phyloP scores from a whole-genome alignment of 92 coral and sea anemone genomes.

The Montipora capitata region DNA sequence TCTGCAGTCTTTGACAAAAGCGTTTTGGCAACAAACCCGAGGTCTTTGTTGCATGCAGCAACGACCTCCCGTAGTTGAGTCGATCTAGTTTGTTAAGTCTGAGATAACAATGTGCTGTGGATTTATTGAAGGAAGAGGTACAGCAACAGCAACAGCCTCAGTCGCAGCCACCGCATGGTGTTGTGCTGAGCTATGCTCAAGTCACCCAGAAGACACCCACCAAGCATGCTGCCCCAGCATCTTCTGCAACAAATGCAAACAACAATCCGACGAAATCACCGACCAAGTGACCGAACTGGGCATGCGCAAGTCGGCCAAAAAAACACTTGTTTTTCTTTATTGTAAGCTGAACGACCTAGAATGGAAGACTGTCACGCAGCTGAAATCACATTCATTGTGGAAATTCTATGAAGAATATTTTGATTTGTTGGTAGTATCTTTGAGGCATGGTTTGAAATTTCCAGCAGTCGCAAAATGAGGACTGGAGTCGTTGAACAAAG shows the following conservation, averaged over 20 bases:
- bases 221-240: conserved; percentile 54
- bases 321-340: not conserved
- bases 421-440: not conserved
- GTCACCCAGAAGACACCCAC: conserved; percentile 91
- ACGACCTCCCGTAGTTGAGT: not conserved
- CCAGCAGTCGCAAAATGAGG: not conserved
- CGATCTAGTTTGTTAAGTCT: too few relatives aligned
- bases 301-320: not conserved
- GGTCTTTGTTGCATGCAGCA: too few relatives aligned
- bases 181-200: conserved; percentile 92
- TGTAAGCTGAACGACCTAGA: not conserved
- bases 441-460: not conserved
- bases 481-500: not conserved
- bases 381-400: too few relatives aligned
- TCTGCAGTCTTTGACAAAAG: too few relatives aligned
- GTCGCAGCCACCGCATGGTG: not conserved
- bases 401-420: not conserved
- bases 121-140: conserved; percentile 17
- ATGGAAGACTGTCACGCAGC: not conserved
- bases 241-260: conserved; percentile 5
- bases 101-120: not conserved
- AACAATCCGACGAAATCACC: conserved; percentile 68
- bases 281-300: conserved; percentile 28
- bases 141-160: not conserved
- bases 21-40: too few relatives aligned